Conservation (phyloP, 2,888 invertebrate genomes). For the Ctena decussata region DNA sequence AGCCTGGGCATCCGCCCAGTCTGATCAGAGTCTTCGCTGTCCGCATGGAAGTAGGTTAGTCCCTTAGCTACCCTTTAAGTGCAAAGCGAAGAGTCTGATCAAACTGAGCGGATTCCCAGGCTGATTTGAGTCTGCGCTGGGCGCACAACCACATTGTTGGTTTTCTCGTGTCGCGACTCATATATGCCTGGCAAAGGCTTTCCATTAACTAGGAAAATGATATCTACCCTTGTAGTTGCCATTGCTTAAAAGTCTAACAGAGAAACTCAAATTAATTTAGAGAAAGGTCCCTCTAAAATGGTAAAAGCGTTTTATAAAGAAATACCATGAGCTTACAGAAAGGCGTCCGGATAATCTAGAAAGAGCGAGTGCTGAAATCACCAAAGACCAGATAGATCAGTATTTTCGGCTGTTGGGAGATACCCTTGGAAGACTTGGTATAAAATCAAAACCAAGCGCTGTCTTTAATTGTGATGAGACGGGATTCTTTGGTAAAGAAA, state of each 20-base stretch:
- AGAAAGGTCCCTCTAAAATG: slow-evolving; percentile 5
- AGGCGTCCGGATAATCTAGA: not conserved
- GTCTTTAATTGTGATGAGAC: not conserved
- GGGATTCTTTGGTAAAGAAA: not conserved
- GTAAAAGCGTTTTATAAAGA: not conserved
- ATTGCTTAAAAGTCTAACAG: not conserved
- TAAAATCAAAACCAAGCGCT: not conserved
- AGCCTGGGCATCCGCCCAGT: too few relatives aligned
- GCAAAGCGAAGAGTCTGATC: too few relatives aligned
- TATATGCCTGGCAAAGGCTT: slow-evolving; percentile 9
- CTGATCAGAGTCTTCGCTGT: too few relatives aligned
- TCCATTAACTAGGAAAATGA: not conserved
- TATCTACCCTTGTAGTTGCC: not conserved
- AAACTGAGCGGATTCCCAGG: too few relatives aligned
- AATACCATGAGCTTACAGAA: not conserved
- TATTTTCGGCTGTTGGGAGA: not conserved
- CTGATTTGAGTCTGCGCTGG: too few relatives aligned
- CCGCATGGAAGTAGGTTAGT: too few relatives aligned
- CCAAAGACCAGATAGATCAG: not conserved
- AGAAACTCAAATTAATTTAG: not conserved
- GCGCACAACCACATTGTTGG: too few relatives aligned
- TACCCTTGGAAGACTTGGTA: not conserved
- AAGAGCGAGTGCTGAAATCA: not conserved
- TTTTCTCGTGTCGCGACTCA: too few relatives aligned
- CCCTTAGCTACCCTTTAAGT: too few relatives aligned